Evolutionary conservation across 2,797 vertebrate species (phyloP).

Genomic region (Garrulus glandarius): DNA sequence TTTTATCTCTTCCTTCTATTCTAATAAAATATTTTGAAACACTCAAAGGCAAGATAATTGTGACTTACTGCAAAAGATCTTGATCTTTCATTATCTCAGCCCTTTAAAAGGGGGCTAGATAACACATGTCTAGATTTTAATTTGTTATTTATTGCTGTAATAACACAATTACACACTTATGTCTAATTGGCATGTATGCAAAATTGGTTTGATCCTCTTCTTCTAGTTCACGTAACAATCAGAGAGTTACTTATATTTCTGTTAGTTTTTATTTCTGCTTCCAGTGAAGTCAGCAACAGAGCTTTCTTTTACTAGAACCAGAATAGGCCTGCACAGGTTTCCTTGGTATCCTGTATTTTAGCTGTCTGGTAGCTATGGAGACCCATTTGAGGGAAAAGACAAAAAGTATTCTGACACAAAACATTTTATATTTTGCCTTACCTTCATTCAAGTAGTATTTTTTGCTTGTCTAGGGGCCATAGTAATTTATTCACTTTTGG

Average conservation of each 20-base stretch:
- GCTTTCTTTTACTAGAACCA: not conserved
- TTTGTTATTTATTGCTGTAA: not conserved
- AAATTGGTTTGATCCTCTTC: not conserved
- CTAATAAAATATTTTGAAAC: not conserved
- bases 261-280: not conserved
- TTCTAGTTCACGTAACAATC: not conserved
- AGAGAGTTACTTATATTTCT: not conserved
- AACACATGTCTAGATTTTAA: not conserved
- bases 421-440: not conserved
- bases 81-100: not conserved
- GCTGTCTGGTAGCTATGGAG: conserved; percentile 20
- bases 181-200: not conserved
- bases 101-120: not conserved
- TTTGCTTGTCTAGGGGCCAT: not conserved
- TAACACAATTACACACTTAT: not conserved
- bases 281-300: not conserved
- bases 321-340: not conserved
- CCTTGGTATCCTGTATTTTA: not conserved
- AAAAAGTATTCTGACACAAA: not conserved
- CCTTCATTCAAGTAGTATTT: not conserved
- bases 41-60: not conserved
- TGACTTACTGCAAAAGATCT: not conserved
- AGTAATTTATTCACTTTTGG: not conserved
- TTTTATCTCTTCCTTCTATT: not conserved
- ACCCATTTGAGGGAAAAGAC: not conserved